Evolutionary conservation across 2,113 vertebrate species (phyloP).

Genomic region (Aegypius monachus): DNA sequence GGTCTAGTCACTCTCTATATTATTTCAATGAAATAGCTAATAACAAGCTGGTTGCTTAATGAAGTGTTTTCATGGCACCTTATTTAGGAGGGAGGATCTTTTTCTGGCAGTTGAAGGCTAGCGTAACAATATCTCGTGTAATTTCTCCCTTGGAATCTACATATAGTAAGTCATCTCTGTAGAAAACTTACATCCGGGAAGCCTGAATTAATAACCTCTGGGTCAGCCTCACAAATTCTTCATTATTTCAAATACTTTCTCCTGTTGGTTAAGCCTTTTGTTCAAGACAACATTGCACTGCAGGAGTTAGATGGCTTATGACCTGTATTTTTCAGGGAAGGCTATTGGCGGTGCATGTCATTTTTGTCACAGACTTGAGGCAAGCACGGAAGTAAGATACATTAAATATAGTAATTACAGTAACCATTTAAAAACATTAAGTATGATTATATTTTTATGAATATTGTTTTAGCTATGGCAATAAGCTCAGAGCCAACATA

Average conservation of each 20-base stretch:
- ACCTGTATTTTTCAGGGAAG: conserved; percentile 44
- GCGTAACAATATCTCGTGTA: background rate
- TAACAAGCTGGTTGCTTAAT: conserved; percentile 22
- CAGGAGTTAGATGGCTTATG: background rate
- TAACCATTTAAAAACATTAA: conserved; percentile 50
- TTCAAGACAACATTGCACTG: background rate
- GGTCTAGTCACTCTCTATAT: conserved; percentile 19
- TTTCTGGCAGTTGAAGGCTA: background rate
- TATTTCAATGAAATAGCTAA: background rate
- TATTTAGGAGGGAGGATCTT: conserved; percentile 12
- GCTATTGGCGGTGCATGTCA: conserved; percentile 6
- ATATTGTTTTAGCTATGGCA: background rate
- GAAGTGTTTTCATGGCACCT: conserved; percentile 20
- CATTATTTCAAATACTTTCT: conserved; percentile 22
- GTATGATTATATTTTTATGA: background rate
- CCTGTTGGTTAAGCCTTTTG: conserved; percentile 12
- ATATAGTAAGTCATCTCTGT: background rate
- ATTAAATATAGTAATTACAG: conserved; percentile 63
- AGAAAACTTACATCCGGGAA: background rate
- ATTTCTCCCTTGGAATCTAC: conserved; percentile 8
- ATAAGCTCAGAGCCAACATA: background rate
- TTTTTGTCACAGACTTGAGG: conserved; percentile 53
- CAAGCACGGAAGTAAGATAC: conserved; percentile 19
- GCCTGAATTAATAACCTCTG: conserved; percentile 39
- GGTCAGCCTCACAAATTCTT: background rate